phyloP scores from a whole-genome alignment of 2,888 invertebrate species.

The Macrosoma leucophasiata region DNA sequence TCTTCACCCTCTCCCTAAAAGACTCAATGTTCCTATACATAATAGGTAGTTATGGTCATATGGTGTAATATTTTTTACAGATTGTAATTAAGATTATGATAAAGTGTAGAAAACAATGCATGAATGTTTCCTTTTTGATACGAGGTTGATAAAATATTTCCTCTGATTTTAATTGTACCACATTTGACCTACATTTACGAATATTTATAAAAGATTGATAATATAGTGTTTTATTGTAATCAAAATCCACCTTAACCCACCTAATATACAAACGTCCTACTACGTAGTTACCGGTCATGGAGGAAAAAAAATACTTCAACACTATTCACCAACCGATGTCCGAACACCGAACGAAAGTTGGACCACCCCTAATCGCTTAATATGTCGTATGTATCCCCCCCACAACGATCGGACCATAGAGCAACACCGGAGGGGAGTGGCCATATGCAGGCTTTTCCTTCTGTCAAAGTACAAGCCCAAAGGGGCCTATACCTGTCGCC shows the following conservation, averaged over 20 bases:
- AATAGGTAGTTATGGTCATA: conserved; percentile 48
- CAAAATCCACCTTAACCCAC: conserved; percentile 6
- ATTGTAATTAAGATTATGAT: conserved; percentile 51
- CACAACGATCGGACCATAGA: too few relatives aligned
- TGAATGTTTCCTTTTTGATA: conserved; percentile 71
- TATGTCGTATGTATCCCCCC: too few relatives aligned
- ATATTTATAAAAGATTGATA: conserved; percentile 75
- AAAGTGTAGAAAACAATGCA: conserved; percentile 74
- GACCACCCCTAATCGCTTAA: too few relatives aligned
- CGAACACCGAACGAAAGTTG: too few relatives aligned
- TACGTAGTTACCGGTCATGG: too few relatives aligned
- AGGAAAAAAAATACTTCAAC: too few relatives aligned
- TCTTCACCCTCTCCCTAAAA: conserved; percentile 42
- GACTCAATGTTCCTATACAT: conserved; percentile 61
- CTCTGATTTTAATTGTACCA: conserved; percentile 73
- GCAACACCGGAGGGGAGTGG: too few relatives aligned
- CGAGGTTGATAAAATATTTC: conserved; percentile 71
- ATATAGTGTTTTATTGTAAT: conserved; percentile 50
- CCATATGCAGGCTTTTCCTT: too few relatives aligned
- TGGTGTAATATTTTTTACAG: conserved; percentile 50
- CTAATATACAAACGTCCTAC: neutral
- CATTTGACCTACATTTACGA: conserved; percentile 75
- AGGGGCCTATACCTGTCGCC: too few relatives aligned
- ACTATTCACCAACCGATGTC: too few relatives aligned
- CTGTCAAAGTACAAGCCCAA: too few relatives aligned